Evolutionary conservation across 2,113 vertebrate species (phyloP).

Genomic region (Peromyscus californicus): DNA sequence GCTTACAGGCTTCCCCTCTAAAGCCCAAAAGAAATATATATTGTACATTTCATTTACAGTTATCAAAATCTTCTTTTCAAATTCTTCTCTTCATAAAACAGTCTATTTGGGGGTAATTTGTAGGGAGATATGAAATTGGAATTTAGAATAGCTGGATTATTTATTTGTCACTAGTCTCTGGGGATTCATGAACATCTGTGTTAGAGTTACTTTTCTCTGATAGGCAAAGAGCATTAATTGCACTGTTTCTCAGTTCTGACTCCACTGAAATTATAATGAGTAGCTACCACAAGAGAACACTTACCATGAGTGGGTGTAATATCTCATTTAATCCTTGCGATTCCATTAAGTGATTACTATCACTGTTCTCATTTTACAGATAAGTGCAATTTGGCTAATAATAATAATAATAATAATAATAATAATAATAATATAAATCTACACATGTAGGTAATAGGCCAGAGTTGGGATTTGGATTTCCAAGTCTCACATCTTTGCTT

Average conservation of each 20-base stretch:
- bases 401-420: background rate
- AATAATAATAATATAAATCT: background rate
- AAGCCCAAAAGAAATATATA: background rate
- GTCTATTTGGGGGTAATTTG: background rate
- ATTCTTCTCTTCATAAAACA: slow-evolving; percentile 2
- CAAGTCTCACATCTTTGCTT: background rate
- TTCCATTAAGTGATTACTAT: slow-evolving; percentile 28
- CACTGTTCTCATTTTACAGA: background rate
- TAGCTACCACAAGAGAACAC: slow-evolving; percentile 4
- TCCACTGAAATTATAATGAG: slow-evolving; percentile 9
- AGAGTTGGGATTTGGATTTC: background rate
- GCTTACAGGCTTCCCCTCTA: background rate
- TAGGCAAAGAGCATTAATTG: slow-evolving; percentile 5
- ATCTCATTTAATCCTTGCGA: background rate
- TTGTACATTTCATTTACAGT: background rate
- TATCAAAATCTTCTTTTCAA: background rate
- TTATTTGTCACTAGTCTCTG: background rate
- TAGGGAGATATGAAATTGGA: background rate
- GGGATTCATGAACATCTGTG: background rate
- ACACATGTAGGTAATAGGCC: background rate
- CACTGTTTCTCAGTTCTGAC: background rate
- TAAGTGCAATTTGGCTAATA: background rate
- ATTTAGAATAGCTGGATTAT: background rate
- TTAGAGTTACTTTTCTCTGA: slow-evolving; percentile 9
- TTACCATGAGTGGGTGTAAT: background rate